A percentile compares a stretch with the other conserved stretches of the same genome.
phyloP scores from a whole-genome alignment of 1,140 invertebrate genomes.

The Gonatopus flavifemur region DNA sequence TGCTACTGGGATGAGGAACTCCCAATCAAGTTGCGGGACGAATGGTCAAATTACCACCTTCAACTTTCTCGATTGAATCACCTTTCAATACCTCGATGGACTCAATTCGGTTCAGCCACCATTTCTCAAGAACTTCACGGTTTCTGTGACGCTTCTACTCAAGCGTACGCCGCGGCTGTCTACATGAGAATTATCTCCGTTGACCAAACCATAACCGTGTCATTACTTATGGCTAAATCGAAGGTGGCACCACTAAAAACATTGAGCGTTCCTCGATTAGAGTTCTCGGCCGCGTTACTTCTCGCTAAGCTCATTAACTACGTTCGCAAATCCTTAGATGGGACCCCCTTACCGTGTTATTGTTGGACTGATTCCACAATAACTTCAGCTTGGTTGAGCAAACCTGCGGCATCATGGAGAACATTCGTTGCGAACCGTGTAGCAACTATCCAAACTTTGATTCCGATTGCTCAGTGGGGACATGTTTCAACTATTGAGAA shows the following conservation, averaged over 20 bases:
- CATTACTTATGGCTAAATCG: slow-evolving; percentile 8
- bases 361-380: neutral
- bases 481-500: slow-evolving; percentile 9
- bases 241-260: slow-evolving; percentile 12
- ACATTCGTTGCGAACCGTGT: neutral
- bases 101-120: neutral
- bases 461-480: neutral
- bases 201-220: neutral
- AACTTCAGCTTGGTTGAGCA: neutral
- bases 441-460: neutral
- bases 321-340: neutral
- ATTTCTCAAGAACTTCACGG: slow-evolving; percentile 8
- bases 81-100: neutral
- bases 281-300: slow-evolving; percentile 9
- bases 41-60: slow-evolving; percentile 15
- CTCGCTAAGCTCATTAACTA: neutral
- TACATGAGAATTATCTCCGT: slow-evolving; percentile 1
- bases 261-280: slow-evolving; percentile 5
- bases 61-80: neutral
- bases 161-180: slow-evolving; percentile 7
- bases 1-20: slow-evolving; percentile 13
- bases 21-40: slow-evolving; percentile 1
- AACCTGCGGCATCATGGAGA: neutral
- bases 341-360: neutral
- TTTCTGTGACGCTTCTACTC: slow-evolving; percentile 17